Evolutionary conservation across 2,797 vertebrate species (phyloP).

Genomic region (Dipus sagitta): DNA sequence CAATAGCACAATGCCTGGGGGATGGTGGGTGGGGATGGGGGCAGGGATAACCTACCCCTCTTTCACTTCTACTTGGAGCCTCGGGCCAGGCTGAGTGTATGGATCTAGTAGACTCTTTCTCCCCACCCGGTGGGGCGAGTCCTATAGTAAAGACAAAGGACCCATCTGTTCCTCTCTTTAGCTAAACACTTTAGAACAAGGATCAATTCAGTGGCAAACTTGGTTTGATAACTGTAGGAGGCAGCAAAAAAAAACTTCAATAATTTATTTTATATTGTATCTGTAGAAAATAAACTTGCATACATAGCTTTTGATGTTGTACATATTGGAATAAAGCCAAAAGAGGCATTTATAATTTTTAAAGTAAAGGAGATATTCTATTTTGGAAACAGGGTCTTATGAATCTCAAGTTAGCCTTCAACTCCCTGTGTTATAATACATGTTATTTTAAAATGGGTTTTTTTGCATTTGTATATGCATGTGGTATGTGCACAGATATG

Average conservation of each 20-base stretch:
- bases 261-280: slow-evolving; percentile 55
- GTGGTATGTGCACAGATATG: too few species aligned
- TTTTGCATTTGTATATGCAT: too few species aligned
- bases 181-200: background rate
- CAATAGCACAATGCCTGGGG: background rate
- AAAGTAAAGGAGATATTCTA: background rate
- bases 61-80: background rate
- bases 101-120: background rate
- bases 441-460: too few species aligned
- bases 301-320: background rate
- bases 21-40: background rate
- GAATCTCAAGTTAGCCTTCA: background rate
- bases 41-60: fast-evolving
- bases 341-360: background rate
- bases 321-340: slow-evolving; percentile 18
- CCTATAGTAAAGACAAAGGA: slow-evolving; percentile 31
- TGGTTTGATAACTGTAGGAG: background rate
- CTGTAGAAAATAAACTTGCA: slow-evolving; percentile 34
- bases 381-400: background rate
- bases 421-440: too few species aligned
- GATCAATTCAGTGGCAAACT: background rate
- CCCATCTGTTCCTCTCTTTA: background rate
- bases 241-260: slow-evolving; percentile 15
- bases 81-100: background rate
- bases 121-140: background rate